These are phyloP conservation scores for human (Homo sapiens) DNA, from an alignment of 2,113 vertebrate species.

Conservation along the genomic window GRCh38 chr3:85761001-85761500, in stretches of 20 bases:
- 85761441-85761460: no score
- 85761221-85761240: background rate
- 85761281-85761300: background rate
- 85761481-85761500: no score
- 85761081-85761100: background rate
- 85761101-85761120: background rate
- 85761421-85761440: no score
- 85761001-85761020: slow-evolving; percentile 19
- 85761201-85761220: background rate
- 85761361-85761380: background rate
- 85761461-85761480: no score
- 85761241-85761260: background rate
- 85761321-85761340: background rate
- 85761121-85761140: background rate
- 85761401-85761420: no score
- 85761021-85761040: slow-evolving; percentile 15
- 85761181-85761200: background rate
- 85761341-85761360: background rate
- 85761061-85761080: background rate
- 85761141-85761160: background rate
- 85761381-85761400: no score
- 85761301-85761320: background rate
- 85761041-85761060: background rate
- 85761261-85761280: background rate
- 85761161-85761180: background rate